Conservation (phyloP, 2,888 invertebrate genomes). For the Phorcus lineatus region DNA sequence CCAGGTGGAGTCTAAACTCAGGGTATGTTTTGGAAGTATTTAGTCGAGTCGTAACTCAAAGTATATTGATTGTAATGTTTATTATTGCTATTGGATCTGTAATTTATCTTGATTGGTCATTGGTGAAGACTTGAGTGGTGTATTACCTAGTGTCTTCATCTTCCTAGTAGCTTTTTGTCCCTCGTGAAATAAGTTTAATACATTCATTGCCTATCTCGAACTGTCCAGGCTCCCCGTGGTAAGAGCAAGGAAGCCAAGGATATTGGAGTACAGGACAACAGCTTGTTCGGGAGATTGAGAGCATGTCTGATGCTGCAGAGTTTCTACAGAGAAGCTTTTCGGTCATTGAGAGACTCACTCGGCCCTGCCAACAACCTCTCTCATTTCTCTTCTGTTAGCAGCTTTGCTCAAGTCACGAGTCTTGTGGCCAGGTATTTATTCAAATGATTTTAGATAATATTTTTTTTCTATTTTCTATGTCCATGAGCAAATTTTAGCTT, state of each 20-base stretch:
- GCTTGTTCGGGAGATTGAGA: slow-evolving; percentile 67
- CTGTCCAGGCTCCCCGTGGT: slow-evolving; percentile 42
- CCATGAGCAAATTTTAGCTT: too few species aligned
- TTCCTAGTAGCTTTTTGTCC: too few species aligned
- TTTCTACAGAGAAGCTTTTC: slow-evolving; percentile 69
- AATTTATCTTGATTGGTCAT: too few species aligned
- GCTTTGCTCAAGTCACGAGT: slow-evolving; percentile 55
- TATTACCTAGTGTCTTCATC: too few species aligned
- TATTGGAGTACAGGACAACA: slow-evolving; percentile 59
- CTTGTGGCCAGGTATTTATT: slow-evolving; percentile 19
- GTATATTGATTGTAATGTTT: too few species aligned
- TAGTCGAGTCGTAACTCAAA: too few species aligned
- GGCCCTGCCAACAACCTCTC: slow-evolving; percentile 68
- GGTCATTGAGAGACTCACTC: slow-evolving; percentile 64
- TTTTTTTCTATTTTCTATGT: too few species aligned
- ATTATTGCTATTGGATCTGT: too few species aligned
- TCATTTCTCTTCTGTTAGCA: slow-evolving; percentile 71
- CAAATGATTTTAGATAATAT: too few species aligned
- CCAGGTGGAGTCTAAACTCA: slow-evolving; percentile 67
- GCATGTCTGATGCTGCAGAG: slow-evolving; percentile 69
- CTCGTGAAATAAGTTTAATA: background rate
- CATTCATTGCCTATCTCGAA: background rate
- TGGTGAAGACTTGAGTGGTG: too few species aligned
- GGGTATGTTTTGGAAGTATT: slow-evolving; percentile 46
- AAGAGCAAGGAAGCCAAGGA: slow-evolving; percentile 60